Evolutionary conservation across 2,113 vertebrate species (phyloP).

Genomic region (Tenebrosternarchus preto): DNA sequence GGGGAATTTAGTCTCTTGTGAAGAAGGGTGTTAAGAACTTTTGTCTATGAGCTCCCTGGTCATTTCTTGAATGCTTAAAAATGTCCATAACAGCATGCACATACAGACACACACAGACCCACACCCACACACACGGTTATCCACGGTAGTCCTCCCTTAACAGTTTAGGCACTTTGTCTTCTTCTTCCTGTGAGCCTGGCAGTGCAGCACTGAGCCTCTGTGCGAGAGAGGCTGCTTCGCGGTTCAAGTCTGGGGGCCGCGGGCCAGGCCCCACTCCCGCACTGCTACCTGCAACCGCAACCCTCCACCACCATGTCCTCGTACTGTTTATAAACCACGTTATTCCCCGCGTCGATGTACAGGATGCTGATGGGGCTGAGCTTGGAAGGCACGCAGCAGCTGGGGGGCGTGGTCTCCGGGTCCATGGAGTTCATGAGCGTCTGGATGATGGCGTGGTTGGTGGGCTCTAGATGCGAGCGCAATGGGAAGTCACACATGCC

Average conservation of each 20-base stretch:
- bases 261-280: slow-evolving; percentile 37
- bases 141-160: slow-evolving; percentile 13
- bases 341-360: slow-evolving; percentile 87
- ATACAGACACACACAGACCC: slow-evolving; percentile 22
- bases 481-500: slow-evolving; percentile 85
- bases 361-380: slow-evolving; percentile 89
- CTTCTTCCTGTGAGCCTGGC: slow-evolving; percentile 31
- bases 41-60: slow-evolving; percentile 14
- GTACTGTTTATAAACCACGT: slow-evolving; percentile 89
- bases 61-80: slow-evolving; percentile 26
- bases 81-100: slow-evolving; percentile 15
- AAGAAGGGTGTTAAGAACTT: slow-evolving; percentile 6
- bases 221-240: neutral
- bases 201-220: slow-evolving; percentile 28
- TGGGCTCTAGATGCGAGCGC: slow-evolving; percentile 86
- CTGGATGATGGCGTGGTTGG: slow-evolving; percentile 90
- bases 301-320: slow-evolving; percentile 91
- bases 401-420: slow-evolving; percentile 81
- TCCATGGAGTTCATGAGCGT: slow-evolving; percentile 90
- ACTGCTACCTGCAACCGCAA: slow-evolving; percentile 87
- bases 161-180: slow-evolving; percentile 28
- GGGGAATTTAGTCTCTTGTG: slow-evolving; percentile 33
- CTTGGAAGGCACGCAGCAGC: slow-evolving; percentile 86
- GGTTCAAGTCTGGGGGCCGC: slow-evolving; percentile 37
- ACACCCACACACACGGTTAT: slow-evolving; percentile 31